Percentiles rank a stretch among this genome's conserved stretches.
Evolutionary conservation across 2,797 vertebrate species (phyloP).

Genomic region (Lepus oiostolus): DNA sequence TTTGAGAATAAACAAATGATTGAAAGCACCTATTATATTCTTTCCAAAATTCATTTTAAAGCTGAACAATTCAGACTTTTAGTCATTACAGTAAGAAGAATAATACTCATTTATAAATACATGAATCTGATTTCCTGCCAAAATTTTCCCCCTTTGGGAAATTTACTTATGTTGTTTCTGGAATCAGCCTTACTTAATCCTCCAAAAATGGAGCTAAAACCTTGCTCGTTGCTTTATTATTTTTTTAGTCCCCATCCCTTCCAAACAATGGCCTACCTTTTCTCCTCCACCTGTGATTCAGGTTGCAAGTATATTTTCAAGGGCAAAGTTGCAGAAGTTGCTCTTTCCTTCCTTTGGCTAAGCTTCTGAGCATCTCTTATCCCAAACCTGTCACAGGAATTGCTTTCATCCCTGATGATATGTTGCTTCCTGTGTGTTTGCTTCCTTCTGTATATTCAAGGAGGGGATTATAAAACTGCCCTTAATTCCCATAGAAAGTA

Average conservation of each 20-base stretch:
- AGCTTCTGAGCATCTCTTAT: neutral
- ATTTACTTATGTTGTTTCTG: constrained; percentile 82
- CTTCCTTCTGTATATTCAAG: constrained; percentile 56
- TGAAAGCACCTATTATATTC: constrained; percentile 56
- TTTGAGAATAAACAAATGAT: constrained; percentile 64
- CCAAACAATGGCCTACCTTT: neutral
- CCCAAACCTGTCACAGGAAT: neutral
- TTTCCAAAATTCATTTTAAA: constrained; percentile 73
- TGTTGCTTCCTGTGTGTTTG: constrained; percentile 27
- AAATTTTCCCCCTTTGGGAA: constrained; percentile 81
- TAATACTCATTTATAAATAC: constrained; percentile 81
- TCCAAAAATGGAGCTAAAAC: constrained; percentile 54
- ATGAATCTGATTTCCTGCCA: constrained; percentile 81
- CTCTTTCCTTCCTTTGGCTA: constrained; percentile 44
- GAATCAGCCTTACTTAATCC: constrained; percentile 80
- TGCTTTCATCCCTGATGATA: constrained; percentile 29
- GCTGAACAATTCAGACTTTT: constrained; percentile 45
- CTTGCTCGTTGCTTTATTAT: constrained; percentile 71
- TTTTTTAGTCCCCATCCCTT: neutral
- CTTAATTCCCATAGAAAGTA: constrained; percentile 35
- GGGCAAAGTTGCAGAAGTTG: constrained; percentile 5
- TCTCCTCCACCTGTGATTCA: neutral
- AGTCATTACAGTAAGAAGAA: constrained; percentile 52
- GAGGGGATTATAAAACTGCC: constrained; percentile 16
- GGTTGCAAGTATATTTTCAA: constrained; percentile 45